These are phyloP conservation scores for Bombus impatiens DNA, from an alignment of 1,140 invertebrate species.

Conservation along the genomic window DNA sequence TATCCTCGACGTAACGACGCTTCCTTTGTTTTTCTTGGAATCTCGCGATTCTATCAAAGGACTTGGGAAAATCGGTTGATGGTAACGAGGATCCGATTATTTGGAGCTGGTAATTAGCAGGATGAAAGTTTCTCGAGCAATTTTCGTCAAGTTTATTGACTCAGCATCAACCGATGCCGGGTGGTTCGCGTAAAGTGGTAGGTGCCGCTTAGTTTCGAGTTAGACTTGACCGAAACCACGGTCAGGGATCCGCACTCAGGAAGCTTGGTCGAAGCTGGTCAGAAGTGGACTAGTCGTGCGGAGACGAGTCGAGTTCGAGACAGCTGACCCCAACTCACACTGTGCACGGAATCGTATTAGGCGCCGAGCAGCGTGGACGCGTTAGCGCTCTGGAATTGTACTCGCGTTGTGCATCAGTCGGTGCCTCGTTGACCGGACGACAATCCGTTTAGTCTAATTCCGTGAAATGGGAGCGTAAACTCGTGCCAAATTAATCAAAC, in stretches of 20 bases:
- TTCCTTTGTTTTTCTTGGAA: background rate
- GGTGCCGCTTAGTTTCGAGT: constrained; percentile 36
- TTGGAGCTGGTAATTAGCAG: constrained; percentile 9
- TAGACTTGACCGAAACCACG: constrained; percentile 34
- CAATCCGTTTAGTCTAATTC: constrained; percentile 82
- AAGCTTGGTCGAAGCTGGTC: background rate
- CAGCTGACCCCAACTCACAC: constrained; percentile 73
- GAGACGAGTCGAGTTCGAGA: constrained; percentile 72
- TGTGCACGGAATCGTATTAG: constrained; percentile 78
- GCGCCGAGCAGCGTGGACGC: constrained; percentile 69
- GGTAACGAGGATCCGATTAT: constrained; percentile 1
- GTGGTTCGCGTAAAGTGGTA: background rate
- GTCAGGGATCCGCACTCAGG: background rate
- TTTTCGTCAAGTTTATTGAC: constrained; percentile 41
- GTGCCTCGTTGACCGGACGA: constrained; percentile 67
- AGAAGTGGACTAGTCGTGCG: constrained; percentile 55
- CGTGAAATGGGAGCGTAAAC: constrained; percentile 70
- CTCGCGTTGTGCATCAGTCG: constrained; percentile 74
- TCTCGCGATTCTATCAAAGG: background rate
- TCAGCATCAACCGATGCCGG: constrained; percentile 4
- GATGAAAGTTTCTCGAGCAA: constrained; percentile 29
- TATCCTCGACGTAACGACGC: too few relatives aligned
- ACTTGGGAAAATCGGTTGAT: background rate
- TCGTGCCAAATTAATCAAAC: constrained; percentile 67
- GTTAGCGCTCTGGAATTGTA: constrained; percentile 77